These are phyloP conservation scores for Tribolium madens DNA, from an alignment of 1,140 invertebrate genomes.

Conservation along the genomic window DNA sequence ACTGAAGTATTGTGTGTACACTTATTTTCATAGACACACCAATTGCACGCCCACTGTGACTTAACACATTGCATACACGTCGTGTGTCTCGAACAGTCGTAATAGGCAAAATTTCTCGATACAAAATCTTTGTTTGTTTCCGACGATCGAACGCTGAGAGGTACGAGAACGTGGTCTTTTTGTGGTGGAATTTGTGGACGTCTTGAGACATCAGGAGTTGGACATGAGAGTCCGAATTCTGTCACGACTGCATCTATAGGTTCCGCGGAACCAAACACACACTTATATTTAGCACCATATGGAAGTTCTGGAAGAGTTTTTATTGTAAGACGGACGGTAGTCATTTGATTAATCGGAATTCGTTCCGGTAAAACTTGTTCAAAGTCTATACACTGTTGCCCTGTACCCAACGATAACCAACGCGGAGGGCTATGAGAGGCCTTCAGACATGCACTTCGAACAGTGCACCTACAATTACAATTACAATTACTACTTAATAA, in stretches of 20 bases:
- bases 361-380: slow-evolving; percentile 91
- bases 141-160: slow-evolving; percentile 91
- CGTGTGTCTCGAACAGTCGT: slow-evolving; percentile 90
- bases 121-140: slow-evolving; percentile 97
- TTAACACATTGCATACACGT: slow-evolving; percentile 89
- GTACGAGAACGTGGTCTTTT: slow-evolving; percentile 90
- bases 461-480: slow-evolving; percentile 78
- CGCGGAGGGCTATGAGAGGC: slow-evolving; percentile 88
- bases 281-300: slow-evolving; percentile 91
- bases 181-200: slow-evolving; percentile 84
- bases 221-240: slow-evolving; percentile 84
- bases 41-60: slow-evolving; percentile 92
- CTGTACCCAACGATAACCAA: slow-evolving; percentile 92
- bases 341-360: slow-evolving; percentile 87
- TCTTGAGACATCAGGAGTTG: slow-evolving; percentile 81
- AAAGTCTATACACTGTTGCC: slow-evolving; percentile 96
- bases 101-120: slow-evolving; percentile 92
- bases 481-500: too few species aligned
- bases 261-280: slow-evolving; percentile 89
- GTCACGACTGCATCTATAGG: slow-evolving; percentile 89
- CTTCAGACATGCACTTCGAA: slow-evolving; percentile 89
- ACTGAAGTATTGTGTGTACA: slow-evolving; percentile 89
- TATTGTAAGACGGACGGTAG: slow-evolving; percentile 88
- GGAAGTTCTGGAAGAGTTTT: slow-evolving; percentile 90
- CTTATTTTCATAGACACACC: slow-evolving; percentile 96